These are phyloP conservation scores for Mimumesa dahlbomi DNA, from an alignment of 2,888 invertebrate species.

Conservation along the genomic window DNA sequence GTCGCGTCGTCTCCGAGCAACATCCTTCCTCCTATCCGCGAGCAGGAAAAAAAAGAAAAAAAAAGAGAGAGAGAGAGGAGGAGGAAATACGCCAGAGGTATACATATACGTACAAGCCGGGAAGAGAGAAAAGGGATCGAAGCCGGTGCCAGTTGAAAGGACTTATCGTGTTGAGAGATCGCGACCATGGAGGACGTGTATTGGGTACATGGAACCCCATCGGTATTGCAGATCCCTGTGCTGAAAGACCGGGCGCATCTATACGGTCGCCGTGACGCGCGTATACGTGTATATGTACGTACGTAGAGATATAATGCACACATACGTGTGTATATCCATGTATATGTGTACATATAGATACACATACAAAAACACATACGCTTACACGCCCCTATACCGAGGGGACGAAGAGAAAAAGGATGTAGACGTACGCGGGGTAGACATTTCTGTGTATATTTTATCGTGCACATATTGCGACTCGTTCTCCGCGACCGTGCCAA, in stretches of 20 bases:
- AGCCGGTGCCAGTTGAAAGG: conserved; percentile 61
- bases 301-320: too few relatives aligned
- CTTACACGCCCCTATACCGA: not conserved
- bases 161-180: conserved; percentile 67
- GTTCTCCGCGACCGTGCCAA: conserved; percentile 60
- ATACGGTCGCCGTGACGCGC: conserved; percentile 1
- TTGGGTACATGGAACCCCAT: conserved; percentile 56
- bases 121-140: conserved; percentile 44
- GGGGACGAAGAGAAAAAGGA: conserved; percentile 38
- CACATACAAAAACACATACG: too few relatives aligned
- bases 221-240: conserved; percentile 56
- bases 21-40: conserved; percentile 52
- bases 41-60: conserved; percentile 36
- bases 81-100: not conserved
- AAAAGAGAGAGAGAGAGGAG: too few relatives aligned
- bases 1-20: conserved; percentile 59
- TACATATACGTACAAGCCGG: not conserved
- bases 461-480: conserved; percentile 66
- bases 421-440: conserved; percentile 50
- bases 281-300: too few relatives aligned
- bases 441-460: conserved; percentile 68
- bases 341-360: not conserved
- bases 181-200: conserved; percentile 56
- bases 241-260: conserved; percentile 40
- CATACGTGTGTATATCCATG: not conserved